Conservation (phyloP, 23 tunicate genomes). For the Halocynthia aurantium region DNA sequence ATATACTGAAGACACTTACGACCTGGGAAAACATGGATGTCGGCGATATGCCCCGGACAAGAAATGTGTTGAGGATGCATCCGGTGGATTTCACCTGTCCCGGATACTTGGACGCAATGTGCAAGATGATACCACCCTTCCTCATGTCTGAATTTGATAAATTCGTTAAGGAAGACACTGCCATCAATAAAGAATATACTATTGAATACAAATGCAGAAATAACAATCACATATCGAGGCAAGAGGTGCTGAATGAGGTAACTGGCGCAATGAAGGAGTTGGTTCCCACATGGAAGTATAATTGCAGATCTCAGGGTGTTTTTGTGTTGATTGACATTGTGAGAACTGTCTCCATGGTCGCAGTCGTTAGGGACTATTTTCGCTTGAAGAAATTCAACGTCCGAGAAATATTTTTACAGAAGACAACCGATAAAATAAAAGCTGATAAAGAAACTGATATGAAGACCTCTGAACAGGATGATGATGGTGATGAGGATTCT, state of each 20-base stretch:
- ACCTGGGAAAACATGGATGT: background rate
- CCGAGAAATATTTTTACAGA: constrained; percentile 25
- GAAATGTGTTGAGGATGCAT: constrained; percentile 56
- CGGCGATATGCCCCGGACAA: constrained; percentile 15
- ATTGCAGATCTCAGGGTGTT: constrained; percentile 47
- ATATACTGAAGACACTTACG: constrained; percentile 23
- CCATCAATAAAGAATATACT: constrained; percentile 32
- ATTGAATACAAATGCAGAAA: constrained; percentile 56
- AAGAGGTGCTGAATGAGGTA: constrained; percentile 27
- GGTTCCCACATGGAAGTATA: constrained; percentile 37
- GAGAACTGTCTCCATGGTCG: constrained; percentile 32
- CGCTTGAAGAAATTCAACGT: constrained; percentile 57
- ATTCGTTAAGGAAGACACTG: constrained; percentile 3
- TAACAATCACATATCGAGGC: constrained; percentile 39
- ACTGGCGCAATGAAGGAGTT: constrained; percentile 18
- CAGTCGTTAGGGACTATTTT: constrained; percentile 40
- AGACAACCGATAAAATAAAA: too few relatives aligned
- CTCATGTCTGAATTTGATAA: constrained; percentile 30
- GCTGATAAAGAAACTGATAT: too few relatives aligned
- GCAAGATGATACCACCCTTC: constrained; percentile 22
- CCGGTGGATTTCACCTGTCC: constrained; percentile 53
- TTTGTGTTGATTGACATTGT: constrained; percentile 52
- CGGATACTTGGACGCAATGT: constrained; percentile 44
- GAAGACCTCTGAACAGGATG: too few relatives aligned
- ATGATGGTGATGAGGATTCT: too few relatives aligned